Conservation (phyloP, 2,888 invertebrate genomes). For the Mamestra brassicae region DNA sequence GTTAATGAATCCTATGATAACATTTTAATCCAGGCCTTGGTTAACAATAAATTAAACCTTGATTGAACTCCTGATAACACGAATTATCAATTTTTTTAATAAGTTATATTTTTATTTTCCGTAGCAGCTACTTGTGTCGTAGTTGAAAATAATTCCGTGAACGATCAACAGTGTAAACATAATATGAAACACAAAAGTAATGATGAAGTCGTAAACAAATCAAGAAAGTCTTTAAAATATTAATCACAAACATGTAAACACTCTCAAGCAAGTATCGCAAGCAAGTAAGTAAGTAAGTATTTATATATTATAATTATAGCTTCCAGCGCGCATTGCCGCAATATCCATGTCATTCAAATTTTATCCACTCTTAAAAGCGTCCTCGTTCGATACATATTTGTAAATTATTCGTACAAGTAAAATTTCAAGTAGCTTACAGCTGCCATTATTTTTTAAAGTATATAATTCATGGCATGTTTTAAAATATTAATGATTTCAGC, state of each 20-base stretch:
- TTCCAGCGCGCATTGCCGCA: too few relatives aligned
- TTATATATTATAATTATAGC: not conserved
- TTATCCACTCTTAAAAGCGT: not conserved
- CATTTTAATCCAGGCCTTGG: too few relatives aligned
- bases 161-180: too few relatives aligned
- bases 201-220: not conserved
- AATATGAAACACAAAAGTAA: too few relatives aligned
- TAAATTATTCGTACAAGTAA: conserved; percentile 13
- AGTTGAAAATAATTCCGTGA: too few relatives aligned
- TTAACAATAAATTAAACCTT: too few relatives aligned
- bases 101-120: too few relatives aligned
- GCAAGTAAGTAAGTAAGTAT: not conserved
- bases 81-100: too few relatives aligned
- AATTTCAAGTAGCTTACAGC: not conserved
- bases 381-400: not conserved
- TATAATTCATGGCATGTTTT: not conserved
- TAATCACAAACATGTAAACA: too few relatives aligned
- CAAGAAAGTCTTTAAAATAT: not conserved
- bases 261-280: not conserved
- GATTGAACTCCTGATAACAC: too few relatives aligned
- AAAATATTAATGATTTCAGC: conserved; percentile 4
- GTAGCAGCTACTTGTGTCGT: too few relatives aligned
- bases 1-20: not conserved
- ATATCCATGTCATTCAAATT: not conserved
- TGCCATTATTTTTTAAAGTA: not conserved